phyloP scores from a whole-genome alignment of 1,140 invertebrate genomes.

The Ceratoteleas bidentatus region DNA sequence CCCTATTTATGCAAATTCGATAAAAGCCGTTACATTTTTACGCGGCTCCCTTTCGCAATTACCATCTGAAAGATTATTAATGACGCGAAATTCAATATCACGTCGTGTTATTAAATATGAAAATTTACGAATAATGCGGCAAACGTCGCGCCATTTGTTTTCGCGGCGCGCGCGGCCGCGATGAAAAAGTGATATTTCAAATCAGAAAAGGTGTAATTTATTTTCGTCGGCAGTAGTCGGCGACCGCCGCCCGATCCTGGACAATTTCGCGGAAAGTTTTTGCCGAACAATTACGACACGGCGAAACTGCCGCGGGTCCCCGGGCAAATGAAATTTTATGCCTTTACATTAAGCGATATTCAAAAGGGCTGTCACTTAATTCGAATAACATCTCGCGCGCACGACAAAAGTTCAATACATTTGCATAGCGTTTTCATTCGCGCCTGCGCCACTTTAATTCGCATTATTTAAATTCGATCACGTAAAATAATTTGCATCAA shows the following conservation, averaged over 20 bases:
- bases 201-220: not conserved
- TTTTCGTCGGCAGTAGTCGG: not conserved
- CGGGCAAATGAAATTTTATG: slow-evolving; percentile 16
- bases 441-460: slow-evolving; percentile 18
- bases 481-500: slow-evolving; percentile 26
- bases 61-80: not conserved
- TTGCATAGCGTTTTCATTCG: slow-evolving; percentile 29
- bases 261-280: slow-evolving; percentile 7
- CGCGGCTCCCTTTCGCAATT: not conserved
- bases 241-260: not conserved
- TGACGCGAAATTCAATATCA: not conserved
- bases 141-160: not conserved
- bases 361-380: slow-evolving; percentile 28
- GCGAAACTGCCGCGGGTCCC: not conserved
- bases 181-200: not conserved
- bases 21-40: not conserved
- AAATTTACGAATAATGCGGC: not conserved
- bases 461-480: slow-evolving; percentile 22
- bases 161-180: no score
- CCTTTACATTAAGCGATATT: slow-evolving; percentile 22
- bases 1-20: not conserved
- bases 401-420: slow-evolving; percentile 25
- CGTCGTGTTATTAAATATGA: not conserved
- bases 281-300: slow-evolving; percentile 4
- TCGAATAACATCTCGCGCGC: slow-evolving; percentile 14